Evolutionary conservation across 2,797 vertebrate genomes (phyloP).

Genomic region (Anniella stebbinsi): DNA sequence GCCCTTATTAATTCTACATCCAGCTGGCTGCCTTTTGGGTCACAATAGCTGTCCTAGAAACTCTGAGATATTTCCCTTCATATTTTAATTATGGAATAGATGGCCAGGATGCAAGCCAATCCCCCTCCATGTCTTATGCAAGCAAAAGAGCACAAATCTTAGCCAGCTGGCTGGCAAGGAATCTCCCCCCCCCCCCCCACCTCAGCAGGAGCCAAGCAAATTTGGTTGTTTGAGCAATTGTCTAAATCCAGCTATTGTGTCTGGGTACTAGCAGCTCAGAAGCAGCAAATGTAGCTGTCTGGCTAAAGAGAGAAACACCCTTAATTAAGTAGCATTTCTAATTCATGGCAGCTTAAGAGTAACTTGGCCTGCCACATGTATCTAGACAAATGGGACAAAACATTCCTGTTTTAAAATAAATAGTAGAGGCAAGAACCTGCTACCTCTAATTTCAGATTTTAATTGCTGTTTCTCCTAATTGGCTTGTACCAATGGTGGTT

Average conservation of each 20-base stretch:
- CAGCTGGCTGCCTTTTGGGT: slow-evolving; percentile 26
- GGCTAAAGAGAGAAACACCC: slow-evolving; percentile 27
- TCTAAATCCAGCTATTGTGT: slow-evolving; percentile 7
- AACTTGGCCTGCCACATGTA: not conserved
- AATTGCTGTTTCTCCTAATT: not conserved
- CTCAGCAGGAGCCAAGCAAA: slow-evolving; percentile 46
- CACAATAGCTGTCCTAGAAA: slow-evolving; percentile 39
- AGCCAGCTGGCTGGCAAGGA: slow-evolving; percentile 44
- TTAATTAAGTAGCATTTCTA: slow-evolving; percentile 25
- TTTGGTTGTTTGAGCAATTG: slow-evolving; percentile 23
- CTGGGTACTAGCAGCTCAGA: slow-evolving; percentile 23
- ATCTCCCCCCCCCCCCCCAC: slow-evolving; percentile 23
- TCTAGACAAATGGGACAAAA: not conserved
- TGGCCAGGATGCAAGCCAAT: slow-evolving; percentile 16
- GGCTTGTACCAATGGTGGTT: not conserved
- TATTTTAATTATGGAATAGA: slow-evolving; percentile 28
- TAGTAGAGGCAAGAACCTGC: not conserved
- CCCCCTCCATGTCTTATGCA: not conserved
- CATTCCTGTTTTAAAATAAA: not conserved
- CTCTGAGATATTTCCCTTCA: not conserved
- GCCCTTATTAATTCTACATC: slow-evolving; percentile 25
- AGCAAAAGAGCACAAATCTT: slow-evolving; percentile 13
- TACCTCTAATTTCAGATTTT: not conserved
- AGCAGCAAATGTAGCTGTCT: slow-evolving; percentile 27
- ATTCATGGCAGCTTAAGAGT: slow-evolving; percentile 16